phyloP scores from a whole-genome alignment of 2,113 vertebrate species.

The Microcebus tavaratra region DNA sequence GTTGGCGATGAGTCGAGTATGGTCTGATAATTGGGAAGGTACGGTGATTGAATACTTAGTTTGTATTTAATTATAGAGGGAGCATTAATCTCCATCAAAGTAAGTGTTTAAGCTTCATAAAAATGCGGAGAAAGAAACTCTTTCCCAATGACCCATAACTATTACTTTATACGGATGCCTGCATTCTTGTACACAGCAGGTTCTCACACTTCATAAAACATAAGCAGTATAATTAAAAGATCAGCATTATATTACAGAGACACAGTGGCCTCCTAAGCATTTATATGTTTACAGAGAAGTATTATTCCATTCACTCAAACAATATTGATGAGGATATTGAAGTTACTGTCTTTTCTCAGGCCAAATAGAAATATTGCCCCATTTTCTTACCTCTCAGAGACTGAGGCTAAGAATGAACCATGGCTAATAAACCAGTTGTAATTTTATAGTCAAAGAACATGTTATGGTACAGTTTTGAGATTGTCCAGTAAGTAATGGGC shows the following conservation, averaged over 20 bases:
- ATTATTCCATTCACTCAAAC: neutral
- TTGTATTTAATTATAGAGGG: conserved; percentile 71
- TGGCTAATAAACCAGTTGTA: neutral
- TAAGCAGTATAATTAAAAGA: conserved; percentile 5
- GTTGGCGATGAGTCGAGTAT: conserved; percentile 53
- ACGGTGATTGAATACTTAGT: conserved; percentile 65
- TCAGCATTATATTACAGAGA: neutral
- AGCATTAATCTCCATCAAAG: conserved; percentile 75
- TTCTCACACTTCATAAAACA: neutral
- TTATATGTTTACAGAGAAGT: neutral
- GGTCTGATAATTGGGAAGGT: conserved; percentile 46
- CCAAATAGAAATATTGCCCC: neutral
- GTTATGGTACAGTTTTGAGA: neutral
- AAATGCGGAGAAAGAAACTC: conserved; percentile 64
- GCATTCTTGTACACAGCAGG: neutral
- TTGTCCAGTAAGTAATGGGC: neutral
- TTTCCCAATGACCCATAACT: conserved; percentile 67
- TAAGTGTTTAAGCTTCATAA: conserved; percentile 75
- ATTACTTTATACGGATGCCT: conserved; percentile 20
- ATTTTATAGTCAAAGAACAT: neutral
- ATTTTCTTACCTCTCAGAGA: neutral
- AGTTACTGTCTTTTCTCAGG: neutral
- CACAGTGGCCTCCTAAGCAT: neutral
- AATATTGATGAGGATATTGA: neutral
- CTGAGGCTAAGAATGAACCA: neutral